These are phyloP conservation scores for Therioaphis trifolii DNA, from an alignment of 2,888 invertebrate species.

Conservation along the genomic window DNA sequence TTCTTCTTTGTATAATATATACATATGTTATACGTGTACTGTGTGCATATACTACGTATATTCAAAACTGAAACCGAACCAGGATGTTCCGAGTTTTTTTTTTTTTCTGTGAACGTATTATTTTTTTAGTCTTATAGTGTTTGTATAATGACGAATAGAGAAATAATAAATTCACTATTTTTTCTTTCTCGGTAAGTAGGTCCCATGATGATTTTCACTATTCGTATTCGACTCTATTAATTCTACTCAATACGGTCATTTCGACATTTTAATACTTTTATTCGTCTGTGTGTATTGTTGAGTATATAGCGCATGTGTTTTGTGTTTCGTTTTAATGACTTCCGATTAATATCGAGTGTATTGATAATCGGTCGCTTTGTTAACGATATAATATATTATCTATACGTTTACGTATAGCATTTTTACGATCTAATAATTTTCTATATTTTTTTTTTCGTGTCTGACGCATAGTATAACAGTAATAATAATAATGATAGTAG, in stretches of 20 bases:
- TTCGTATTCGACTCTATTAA: constrained; percentile 28
- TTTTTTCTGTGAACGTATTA: constrained; percentile 19
- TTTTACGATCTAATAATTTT: too few relatives aligned
- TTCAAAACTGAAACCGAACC: constrained; percentile 17
- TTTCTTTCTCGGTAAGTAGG: constrained; percentile 29
- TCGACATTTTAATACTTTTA: constrained; percentile 14
- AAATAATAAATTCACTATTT: constrained; percentile 34
- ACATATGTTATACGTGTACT: too few relatives aligned
- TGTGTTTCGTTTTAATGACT: neutral
- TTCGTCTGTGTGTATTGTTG: neutral
- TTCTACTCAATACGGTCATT: constrained; percentile 19
- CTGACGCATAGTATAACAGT: too few relatives aligned
- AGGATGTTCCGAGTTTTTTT: constrained; percentile 48
- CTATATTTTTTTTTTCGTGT: too few relatives aligned
- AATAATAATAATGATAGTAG: too few relatives aligned
- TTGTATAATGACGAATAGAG: constrained; percentile 29
- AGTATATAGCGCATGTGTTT: neutral
- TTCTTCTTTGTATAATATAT: neutral
- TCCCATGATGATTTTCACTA: constrained; percentile 38
- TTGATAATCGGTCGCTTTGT: neutral
- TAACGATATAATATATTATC: neutral
- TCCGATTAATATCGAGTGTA: neutral
- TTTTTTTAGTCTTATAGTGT: neutral
- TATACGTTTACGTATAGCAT: too few relatives aligned
- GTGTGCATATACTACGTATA: neutral